phyloP scores from a whole-genome alignment of 2,113 vertebrate species.

The Panthera tigris region DNA sequence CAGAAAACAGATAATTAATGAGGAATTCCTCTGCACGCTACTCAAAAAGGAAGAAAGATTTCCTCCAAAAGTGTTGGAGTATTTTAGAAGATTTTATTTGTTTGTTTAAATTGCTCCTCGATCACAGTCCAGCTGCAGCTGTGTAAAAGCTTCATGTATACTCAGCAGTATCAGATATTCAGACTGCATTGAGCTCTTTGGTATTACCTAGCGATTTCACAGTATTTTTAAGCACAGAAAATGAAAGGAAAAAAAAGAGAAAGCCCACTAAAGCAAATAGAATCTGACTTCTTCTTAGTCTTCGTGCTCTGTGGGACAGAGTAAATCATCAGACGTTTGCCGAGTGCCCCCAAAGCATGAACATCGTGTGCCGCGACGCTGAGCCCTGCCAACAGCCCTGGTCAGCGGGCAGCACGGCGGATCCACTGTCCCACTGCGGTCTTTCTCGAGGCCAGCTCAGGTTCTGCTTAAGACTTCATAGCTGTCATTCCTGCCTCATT shows the following conservation, averaged over 20 bases:
- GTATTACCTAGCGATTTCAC: background rate
- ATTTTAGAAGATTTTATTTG: background rate
- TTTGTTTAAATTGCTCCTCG: background rate
- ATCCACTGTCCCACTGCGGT: accelerated
- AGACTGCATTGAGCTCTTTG: background rate
- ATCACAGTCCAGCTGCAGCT: background rate
- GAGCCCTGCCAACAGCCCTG: background rate
- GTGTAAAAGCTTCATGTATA: background rate
- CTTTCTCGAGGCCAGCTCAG: too few species aligned
- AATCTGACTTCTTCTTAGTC: background rate
- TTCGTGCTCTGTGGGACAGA: background rate
- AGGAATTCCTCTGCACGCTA: background rate
- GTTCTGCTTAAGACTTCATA: background rate
- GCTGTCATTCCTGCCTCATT: background rate
- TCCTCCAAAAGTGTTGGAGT: background rate
- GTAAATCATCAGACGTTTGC: too few species aligned
- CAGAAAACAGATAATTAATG: background rate
- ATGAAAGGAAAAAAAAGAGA: background rate
- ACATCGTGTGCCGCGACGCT: accelerated
- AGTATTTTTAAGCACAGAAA: background rate
- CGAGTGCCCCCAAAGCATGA: accelerated
- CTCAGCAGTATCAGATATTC: background rate
- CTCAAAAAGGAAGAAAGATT: background rate
- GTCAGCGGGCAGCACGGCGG: accelerated
- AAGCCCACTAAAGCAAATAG: background rate